phyloP scores from a whole-genome alignment of 2,113 vertebrate species.

The Heterotilapia buettikoferi region DNA sequence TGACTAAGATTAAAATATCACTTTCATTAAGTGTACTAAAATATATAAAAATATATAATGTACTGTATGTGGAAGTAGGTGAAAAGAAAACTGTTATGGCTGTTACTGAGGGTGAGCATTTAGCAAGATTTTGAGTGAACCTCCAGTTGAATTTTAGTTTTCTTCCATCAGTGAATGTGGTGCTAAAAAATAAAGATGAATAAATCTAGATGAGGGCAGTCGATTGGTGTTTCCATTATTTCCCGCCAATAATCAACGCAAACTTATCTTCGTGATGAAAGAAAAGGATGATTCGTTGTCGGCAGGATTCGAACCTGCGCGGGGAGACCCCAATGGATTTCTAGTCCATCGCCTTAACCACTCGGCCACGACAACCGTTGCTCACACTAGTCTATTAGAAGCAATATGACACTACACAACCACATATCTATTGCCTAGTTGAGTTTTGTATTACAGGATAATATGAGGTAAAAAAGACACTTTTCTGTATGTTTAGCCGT shows the following conservation, averaged over 20 bases:
- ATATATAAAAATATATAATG: background rate
- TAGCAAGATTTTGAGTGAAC: background rate
- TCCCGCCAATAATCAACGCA: background rate
- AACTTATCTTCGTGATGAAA: background rate
- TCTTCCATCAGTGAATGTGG: background rate
- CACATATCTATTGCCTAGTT: background rate
- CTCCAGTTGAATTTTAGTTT: background rate
- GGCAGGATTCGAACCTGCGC: conserved; percentile 98
- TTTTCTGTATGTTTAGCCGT: background rate
- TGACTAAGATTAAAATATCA: background rate
- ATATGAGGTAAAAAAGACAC: background rate
- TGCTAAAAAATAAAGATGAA: background rate
- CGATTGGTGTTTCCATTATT: background rate
- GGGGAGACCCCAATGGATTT: conserved; percentile 93
- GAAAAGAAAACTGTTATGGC: background rate
- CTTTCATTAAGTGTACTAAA: background rate
- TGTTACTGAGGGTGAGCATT: background rate
- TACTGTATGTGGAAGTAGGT: background rate
- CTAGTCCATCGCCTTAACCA: conserved; percentile 88
- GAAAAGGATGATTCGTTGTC: conserved; percentile 72
- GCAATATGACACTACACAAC: rapidly evolving
- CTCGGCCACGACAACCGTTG: conserved; percentile 63
- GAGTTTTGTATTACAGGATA: background rate
- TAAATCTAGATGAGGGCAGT: too few species aligned
- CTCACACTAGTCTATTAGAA: rapidly evolving